These are phyloP conservation scores for Dasysyrphus tricinctus DNA, from an alignment of 2,888 invertebrate species.

Conservation along the genomic window DNA sequence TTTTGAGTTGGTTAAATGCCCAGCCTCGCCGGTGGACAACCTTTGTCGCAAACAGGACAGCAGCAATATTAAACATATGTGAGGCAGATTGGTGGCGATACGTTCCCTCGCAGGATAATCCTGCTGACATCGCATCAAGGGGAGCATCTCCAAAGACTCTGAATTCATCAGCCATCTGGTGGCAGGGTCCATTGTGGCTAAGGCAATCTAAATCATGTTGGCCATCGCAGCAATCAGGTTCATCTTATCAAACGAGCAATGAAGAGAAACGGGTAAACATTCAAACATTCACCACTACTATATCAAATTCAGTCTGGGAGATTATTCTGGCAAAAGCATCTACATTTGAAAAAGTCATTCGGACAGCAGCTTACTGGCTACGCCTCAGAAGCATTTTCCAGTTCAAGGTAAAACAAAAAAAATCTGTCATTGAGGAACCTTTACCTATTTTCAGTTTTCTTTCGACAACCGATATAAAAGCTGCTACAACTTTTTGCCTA, in stretches of 20 bases:
- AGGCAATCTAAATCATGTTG: too few relatives aligned
- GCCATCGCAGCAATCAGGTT: too few relatives aligned
- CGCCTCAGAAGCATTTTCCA: constrained; percentile 18
- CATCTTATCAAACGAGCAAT: constrained; percentile 6
- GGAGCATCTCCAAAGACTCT: constrained; percentile 1
- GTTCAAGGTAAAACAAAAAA: constrained; percentile 16
- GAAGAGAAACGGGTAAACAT: constrained; percentile 3
- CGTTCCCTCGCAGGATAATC: background rate
- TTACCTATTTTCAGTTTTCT: constrained; percentile 9
- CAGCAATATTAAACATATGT: background rate
- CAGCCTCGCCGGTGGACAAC: constrained; percentile 15
- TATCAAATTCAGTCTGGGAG: background rate
- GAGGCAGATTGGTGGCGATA: background rate
- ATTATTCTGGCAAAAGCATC: constrained; percentile 5
- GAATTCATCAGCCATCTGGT: background rate
- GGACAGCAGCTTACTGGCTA: background rate
- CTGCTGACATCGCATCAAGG: background rate
- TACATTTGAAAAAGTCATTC: background rate
- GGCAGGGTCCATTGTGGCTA: constrained; percentile 1
- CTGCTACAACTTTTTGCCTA: background rate
- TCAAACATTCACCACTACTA: background rate
- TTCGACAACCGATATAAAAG: background rate
- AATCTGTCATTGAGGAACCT: background rate
- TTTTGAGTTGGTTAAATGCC: constrained; percentile 13
- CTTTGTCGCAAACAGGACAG: background rate